phyloP scores from a whole-genome alignment of 2,113 vertebrate genomes.

The Casuarius casuarius region DNA sequence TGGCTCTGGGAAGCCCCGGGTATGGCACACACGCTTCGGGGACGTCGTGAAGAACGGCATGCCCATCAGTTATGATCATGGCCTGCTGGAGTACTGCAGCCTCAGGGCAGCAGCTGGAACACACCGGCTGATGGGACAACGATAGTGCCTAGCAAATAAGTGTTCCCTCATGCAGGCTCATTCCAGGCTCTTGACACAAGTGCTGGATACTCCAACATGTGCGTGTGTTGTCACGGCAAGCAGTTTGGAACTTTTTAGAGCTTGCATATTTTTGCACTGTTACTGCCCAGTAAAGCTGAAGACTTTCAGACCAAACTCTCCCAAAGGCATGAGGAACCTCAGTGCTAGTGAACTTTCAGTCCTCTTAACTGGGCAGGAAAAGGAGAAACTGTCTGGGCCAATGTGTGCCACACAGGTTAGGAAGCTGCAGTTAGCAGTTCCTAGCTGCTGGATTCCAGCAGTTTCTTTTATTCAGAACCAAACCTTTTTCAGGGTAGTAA shows the following conservation, averaged over 20 bases:
- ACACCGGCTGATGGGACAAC: background rate
- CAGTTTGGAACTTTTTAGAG: background rate
- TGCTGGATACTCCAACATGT: background rate
- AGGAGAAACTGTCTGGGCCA: background rate
- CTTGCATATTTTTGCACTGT: background rate
- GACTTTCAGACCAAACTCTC: background rate
- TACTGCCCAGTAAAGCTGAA: background rate
- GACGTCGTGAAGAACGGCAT: background rate
- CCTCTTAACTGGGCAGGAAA: background rate
- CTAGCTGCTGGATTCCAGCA: background rate
- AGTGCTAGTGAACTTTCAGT: background rate
- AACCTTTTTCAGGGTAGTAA: background rate
- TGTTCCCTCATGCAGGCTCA: background rate
- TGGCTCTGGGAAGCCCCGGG: background rate
- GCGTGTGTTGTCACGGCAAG: background rate
- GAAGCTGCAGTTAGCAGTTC: background rate
- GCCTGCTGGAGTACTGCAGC: background rate
- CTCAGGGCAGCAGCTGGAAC: background rate
- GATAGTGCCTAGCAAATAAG: fast-evolving
- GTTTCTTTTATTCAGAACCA: background rate
- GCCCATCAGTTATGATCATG: background rate
- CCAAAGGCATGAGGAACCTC: background rate
- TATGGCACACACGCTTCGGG: background rate
- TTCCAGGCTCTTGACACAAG: background rate
- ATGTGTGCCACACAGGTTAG: background rate